These are phyloP conservation scores for Falco columbarius DNA, from an alignment of 2,797 vertebrate species.

Conservation along the genomic window DNA sequence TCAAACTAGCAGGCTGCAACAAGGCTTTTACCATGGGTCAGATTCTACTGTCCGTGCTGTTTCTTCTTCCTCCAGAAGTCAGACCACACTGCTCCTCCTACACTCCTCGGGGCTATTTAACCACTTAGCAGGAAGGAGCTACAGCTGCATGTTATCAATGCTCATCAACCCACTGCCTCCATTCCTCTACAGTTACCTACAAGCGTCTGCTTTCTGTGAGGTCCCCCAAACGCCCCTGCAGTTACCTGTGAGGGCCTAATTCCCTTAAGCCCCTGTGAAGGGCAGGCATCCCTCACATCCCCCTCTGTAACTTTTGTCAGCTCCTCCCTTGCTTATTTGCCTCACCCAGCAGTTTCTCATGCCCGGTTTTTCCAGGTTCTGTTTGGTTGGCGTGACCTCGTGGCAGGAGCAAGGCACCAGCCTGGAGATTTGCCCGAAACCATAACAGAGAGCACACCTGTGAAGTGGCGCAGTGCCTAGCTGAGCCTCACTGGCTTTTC, in stretches of 20 bases:
- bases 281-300: background rate
- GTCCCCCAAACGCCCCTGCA: background rate
- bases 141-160: too few relatives aligned
- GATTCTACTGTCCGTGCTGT: too few relatives aligned
- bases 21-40: too few relatives aligned
- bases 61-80: too few relatives aligned
- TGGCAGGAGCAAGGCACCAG: background rate
- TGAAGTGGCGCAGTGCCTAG: background rate
- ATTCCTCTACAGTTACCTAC: background rate
- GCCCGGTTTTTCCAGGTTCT: background rate
- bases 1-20: too few relatives aligned
- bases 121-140: too few relatives aligned
- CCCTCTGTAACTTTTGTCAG: too few relatives aligned
- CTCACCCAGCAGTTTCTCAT: background rate
- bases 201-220: background rate
- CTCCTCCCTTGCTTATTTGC: background rate
- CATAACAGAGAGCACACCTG: background rate
- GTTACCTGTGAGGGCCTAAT: background rate
- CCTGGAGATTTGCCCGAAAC: background rate
- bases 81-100: too few relatives aligned
- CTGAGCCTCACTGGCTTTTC: background rate
- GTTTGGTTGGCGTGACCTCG: background rate
- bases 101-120: too few relatives aligned
- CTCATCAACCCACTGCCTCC: too few relatives aligned
- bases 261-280: background rate